Evolutionary conservation across 2,888 invertebrate genomes (phyloP).

Genomic region (Halocaridina rubra): DNA sequence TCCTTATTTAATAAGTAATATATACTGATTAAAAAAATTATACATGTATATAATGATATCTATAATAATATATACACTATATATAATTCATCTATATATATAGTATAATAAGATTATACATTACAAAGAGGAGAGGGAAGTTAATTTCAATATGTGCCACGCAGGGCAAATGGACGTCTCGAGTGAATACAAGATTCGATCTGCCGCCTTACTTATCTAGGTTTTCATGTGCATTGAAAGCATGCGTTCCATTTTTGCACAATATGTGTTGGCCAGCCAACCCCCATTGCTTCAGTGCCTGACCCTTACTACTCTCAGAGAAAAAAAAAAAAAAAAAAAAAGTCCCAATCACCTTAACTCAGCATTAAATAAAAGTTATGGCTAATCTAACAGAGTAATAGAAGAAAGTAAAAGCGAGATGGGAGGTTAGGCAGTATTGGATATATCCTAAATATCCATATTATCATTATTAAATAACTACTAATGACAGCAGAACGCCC

Average conservation of each 20-base stretch:
- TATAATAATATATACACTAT: background rate
- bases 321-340: slow-evolving; percentile 21
- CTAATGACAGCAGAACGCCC: slow-evolving; percentile 37
- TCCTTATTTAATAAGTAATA: no score
- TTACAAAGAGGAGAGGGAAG: slow-evolving; percentile 21
- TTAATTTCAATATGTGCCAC: slow-evolving; percentile 27
- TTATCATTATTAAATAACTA: slow-evolving; percentile 34
- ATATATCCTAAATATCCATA: slow-evolving; percentile 47
- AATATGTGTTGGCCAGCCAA: background rate
- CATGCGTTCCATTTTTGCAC: background rate
- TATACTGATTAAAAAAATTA: no score
- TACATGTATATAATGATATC: no score
- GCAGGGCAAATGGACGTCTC: slow-evolving; percentile 36
- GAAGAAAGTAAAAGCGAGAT: slow-evolving; percentile 48
- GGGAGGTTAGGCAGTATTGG: slow-evolving; percentile 54
- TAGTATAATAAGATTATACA: slow-evolving; percentile 42
- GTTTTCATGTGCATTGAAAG: no score
- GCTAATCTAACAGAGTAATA: slow-evolving; percentile 49
- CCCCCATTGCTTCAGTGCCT: slow-evolving; percentile 21
- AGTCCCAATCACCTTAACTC: slow-evolving; percentile 52
- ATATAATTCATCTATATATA: background rate
- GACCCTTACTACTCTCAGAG: slow-evolving; percentile 25
- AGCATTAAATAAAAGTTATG: slow-evolving; percentile 51
- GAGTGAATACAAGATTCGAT: slow-evolving; percentile 22
- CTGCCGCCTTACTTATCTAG: slow-evolving; percentile 27